Evolutionary conservation across 2,888 invertebrate genomes (phyloP), one percentile per base, ranked within the genome.

Genomic region (Drosophila picticornis): DNA sequence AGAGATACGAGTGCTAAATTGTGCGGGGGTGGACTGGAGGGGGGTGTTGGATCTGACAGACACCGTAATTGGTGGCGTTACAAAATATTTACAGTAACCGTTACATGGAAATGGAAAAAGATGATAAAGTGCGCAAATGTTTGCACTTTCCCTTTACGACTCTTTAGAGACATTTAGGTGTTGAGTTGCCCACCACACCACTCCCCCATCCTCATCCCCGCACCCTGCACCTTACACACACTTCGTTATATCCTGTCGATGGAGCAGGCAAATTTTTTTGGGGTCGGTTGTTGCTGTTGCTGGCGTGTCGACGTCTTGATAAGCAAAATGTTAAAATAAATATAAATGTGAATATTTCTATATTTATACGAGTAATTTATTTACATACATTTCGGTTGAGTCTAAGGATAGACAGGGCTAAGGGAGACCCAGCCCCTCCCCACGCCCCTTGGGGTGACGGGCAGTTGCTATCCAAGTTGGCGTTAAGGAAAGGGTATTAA

Each of bases 131-230:
- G 91, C 75, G 88, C 90, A 90, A 86, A 89, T 86, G 91, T 86
- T 90, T 90, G 90, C 91, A 90, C 90, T 86, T 90, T 90, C 88
- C 88, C 88, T 90, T 86, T 90, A 86, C 70, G 86, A 75, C 88
- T 84, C 91, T 87, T 86, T 61, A 75, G 86, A 86, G 90, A 90
- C 84, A 56, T 72, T 72, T 68, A 72, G 86, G 75, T 85, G 90
- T 75, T 70, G 68, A 71, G 40, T 25, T 7, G 22, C 46, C 7
- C 9, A 38, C 19, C 19, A 36, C 36, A 16, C 6, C 6, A 34
- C 32, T 31, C 7, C 11, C 32, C 6, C 11, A 0, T 1, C 16
- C 40, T 31, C 31, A 2, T 0, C 5, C 56, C 27, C 13, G 5
- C 3, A 22, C 7, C 16, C n/a, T 10, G 27, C 13, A 10, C 16